phyloP scores from a whole-genome alignment of 2,113 vertebrate genomes.

The Nerophis ophidion region DNA sequence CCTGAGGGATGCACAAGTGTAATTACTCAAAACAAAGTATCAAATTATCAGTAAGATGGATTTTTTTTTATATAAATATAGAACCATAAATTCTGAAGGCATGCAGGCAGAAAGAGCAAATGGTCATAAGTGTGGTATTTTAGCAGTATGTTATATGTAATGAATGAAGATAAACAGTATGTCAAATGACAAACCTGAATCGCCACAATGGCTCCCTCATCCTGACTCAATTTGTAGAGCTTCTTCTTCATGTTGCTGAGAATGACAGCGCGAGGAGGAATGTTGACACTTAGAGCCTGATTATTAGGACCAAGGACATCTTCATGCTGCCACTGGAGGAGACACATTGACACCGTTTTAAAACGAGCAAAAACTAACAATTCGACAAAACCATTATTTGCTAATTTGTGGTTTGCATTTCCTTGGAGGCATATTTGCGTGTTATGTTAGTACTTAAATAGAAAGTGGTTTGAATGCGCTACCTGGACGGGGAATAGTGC shows the following conservation, averaged over 20 bases:
- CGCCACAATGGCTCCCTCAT: constrained; percentile 84
- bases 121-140: too few species aligned
- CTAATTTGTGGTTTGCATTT: not conserved
- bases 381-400: not conserved
- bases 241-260: constrained; percentile 98
- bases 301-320: constrained; percentile 86
- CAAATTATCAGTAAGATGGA: too few species aligned
- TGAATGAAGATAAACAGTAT: not conserved
- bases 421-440: too few species aligned
- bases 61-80: too few species aligned
- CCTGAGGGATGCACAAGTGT: too few species aligned
- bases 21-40: too few species aligned
- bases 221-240: constrained; percentile 91
- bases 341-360: not conserved
- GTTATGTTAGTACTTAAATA: too few species aligned
- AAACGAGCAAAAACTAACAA: too few species aligned
- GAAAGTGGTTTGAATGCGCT: too few species aligned
- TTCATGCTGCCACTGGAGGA: constrained; percentile 91
- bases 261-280: constrained; percentile 88
- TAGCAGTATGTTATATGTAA: not conserved
- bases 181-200: constrained; percentile 78
- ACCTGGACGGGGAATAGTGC: too few species aligned
- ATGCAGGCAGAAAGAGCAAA: too few species aligned
- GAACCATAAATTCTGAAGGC: too few species aligned
- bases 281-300: constrained; percentile 85